Conservation (phyloP, 2,113 vertebrate species). For the Orcinus orca region DNA sequence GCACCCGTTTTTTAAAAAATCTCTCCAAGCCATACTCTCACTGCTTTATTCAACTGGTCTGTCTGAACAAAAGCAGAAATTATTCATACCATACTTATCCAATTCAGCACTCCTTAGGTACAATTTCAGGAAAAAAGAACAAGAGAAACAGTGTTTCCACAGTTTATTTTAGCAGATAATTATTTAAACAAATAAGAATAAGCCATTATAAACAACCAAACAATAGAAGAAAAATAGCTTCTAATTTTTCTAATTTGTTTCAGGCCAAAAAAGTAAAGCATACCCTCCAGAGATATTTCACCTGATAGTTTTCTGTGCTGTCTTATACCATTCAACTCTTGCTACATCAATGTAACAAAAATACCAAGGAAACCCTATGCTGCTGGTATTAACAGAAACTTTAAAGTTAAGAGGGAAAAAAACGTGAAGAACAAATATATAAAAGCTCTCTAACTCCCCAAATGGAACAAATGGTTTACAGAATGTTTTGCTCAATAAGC, state of each 20-base stretch:
- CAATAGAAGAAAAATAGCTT: slow-evolving; percentile 1
- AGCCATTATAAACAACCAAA: slow-evolving; percentile 13
- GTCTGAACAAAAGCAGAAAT: not conserved
- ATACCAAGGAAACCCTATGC: not conserved
- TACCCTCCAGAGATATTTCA: not conserved
- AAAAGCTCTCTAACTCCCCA: slow-evolving; percentile 40
- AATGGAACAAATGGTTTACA: slow-evolving; percentile 49
- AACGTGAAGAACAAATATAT: not conserved
- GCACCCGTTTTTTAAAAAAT: not conserved
- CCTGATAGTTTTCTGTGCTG: not conserved
- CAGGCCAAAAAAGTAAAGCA: slow-evolving; percentile 26
- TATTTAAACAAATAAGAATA: slow-evolving; percentile 52
- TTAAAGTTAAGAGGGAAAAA: not conserved
- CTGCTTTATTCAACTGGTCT: slow-evolving; percentile 7
- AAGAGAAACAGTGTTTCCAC: slow-evolving; percentile 14
- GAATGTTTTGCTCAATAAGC: slow-evolving; percentile 46
- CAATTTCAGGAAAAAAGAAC: not conserved
- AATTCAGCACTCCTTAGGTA: not conserved
- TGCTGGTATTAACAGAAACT: slow-evolving; percentile 20
- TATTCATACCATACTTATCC: not conserved
- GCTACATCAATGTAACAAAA: not conserved
- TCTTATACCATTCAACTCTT: not conserved
- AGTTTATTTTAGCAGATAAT: not conserved
- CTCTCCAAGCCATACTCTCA: not conserved
- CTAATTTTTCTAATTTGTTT: slow-evolving; percentile 4